Evolutionary conservation across 2,797 vertebrate genomes (phyloP).

Genomic region (Hyperoplus immaculatus): DNA sequence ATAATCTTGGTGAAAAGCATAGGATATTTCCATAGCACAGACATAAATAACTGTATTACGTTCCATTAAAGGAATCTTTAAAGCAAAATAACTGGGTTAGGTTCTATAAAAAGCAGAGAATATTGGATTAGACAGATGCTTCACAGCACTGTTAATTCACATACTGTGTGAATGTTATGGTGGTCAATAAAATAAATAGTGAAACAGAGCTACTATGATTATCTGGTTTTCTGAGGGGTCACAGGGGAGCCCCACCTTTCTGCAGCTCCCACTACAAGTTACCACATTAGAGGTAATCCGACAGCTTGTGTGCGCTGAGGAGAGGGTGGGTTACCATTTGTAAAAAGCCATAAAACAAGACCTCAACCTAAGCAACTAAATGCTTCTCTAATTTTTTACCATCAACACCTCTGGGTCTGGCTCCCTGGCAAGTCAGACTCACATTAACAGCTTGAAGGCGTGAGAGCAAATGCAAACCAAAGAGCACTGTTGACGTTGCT

Average conservation of each 20-base stretch:
- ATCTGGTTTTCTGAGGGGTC: conserved; percentile 34
- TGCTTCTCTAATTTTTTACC: conserved; percentile 43
- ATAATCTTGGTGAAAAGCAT: too few species aligned
- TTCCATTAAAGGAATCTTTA: too few species aligned
- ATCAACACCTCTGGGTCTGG: conserved; percentile 13
- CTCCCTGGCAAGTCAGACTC: conserved; percentile 11
- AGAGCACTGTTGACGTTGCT: background rate
- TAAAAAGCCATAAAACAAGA: conserved; percentile 57
- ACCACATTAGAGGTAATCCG: conserved; percentile 39
- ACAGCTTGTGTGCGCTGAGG: conserved; percentile 29
- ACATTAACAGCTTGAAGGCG: conserved; percentile 24
- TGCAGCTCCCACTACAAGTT: conserved; percentile 21
- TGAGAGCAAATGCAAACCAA: conserved; percentile 3
- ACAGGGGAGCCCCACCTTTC: conserved; percentile 56
- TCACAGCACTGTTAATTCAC: background rate
- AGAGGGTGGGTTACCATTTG: conserved; percentile 37
- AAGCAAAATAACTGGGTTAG: background rate
- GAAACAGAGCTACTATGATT: conserved; percentile 30
- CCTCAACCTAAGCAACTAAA: conserved; percentile 44
- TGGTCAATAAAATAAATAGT: conserved; percentile 35
- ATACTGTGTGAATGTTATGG: conserved; percentile 15
- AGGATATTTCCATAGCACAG: too few species aligned
- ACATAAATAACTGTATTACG: too few species aligned
- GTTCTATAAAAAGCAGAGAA: background rate
- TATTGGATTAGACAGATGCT: conserved; percentile 20